These are phyloP conservation scores for Catamblyrhynchus diadema DNA, from an alignment of 2,797 vertebrate genomes.

Conservation along the genomic window DNA sequence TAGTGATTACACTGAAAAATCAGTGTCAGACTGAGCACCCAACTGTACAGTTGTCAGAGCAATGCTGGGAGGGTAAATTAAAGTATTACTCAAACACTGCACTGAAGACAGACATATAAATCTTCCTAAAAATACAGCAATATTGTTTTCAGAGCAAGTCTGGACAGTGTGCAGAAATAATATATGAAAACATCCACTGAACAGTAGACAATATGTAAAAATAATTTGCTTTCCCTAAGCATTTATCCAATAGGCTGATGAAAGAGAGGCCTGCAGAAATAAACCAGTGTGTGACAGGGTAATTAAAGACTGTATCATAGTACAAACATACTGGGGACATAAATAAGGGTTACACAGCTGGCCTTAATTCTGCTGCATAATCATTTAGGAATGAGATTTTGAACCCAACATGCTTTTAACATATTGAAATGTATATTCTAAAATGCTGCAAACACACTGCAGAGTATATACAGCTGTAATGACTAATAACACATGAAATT, in stretches of 20 bases:
- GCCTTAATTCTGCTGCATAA: conserved; percentile 18
- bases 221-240: not conserved
- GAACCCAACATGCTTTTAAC: not conserved
- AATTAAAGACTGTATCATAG: not conserved
- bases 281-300: not conserved
- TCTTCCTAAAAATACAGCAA: not conserved
- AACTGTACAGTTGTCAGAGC: not conserved
- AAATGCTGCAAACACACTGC: not conserved
- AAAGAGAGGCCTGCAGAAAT: not conserved
- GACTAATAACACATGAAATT: not conserved
- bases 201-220: not conserved
- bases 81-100: not conserved
- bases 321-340: not conserved
- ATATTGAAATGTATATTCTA: not conserved
- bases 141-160: not conserved
- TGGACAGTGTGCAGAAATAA: not conserved
- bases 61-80: not conserved
- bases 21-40: not conserved
- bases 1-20: conserved; percentile 29
- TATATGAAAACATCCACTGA: not conserved
- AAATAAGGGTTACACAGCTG: conserved; percentile 30
- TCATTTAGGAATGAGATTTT: conserved; percentile 19
- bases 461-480: not conserved
- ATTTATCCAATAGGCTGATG: not conserved
- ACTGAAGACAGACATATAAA: not conserved